These are phyloP conservation scores for Bilobella aurantiaca DNA, from an alignment of 1,140 invertebrate species.

Conservation along the genomic window DNA sequence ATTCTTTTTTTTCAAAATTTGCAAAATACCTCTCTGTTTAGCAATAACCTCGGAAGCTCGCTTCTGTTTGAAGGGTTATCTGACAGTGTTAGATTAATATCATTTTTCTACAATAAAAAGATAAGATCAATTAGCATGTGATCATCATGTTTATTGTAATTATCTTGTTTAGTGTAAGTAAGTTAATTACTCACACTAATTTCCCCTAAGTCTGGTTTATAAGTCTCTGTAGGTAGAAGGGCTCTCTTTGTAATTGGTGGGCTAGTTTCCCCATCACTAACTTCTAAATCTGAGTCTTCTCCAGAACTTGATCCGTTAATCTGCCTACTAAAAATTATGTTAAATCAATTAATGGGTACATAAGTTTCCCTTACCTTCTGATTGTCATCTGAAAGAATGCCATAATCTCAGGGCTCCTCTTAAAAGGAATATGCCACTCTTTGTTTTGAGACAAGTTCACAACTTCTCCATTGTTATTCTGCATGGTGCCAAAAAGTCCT, in stretches of 20 bases:
- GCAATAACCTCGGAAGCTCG: constrained; percentile 18
- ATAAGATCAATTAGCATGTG: background rate
- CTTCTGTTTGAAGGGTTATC: background rate
- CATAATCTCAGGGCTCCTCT: too few species aligned
- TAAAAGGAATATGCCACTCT: too few species aligned
- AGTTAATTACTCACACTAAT: constrained; percentile 20
- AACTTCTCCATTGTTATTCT: too few species aligned
- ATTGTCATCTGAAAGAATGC: constrained; percentile 31
- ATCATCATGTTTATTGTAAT: background rate
- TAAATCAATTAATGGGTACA: background rate
- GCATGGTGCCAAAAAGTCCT: too few species aligned
- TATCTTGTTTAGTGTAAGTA: background rate
- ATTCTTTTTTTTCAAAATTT: background rate
- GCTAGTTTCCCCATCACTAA: background rate
- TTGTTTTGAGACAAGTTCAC: too few species aligned
- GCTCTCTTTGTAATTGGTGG: background rate
- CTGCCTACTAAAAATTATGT: constrained; percentile 25
- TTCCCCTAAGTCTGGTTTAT: constrained; percentile 12
- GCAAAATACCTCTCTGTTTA: constrained; percentile 16
- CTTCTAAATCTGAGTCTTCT: constrained; percentile 27
- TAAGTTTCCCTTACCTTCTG: constrained; percentile 19
- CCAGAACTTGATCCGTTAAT: constrained; percentile 31
- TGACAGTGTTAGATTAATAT: constrained; percentile 20
- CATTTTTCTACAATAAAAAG: constrained; percentile 24
- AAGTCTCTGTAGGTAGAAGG: constrained; percentile 13